phyloP scores from a whole-genome alignment of 1,140 invertebrate species.

The Rhynchophorus ferrugineus region DNA sequence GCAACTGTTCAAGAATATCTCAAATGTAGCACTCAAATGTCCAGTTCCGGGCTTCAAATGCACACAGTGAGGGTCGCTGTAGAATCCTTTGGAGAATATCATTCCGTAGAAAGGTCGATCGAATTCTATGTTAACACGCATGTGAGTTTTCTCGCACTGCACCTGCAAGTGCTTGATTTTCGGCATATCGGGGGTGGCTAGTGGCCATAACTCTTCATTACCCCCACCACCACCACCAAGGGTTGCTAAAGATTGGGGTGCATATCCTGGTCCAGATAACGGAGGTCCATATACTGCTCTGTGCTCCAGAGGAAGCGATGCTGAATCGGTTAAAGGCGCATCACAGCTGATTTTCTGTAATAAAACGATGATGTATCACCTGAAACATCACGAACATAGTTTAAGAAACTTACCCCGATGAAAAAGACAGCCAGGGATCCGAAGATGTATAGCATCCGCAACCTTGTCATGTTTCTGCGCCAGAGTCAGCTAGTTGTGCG shows the following conservation, averaged over 20 bases:
- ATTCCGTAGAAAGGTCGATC: constrained; percentile 92
- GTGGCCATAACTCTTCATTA: constrained; percentile 72
- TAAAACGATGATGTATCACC: constrained; percentile 10
- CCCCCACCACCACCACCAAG: constrained; percentile 31
- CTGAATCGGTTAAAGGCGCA: constrained; percentile 66
- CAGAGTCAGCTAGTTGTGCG: constrained; percentile 27
- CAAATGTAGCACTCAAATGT: constrained; percentile 81
- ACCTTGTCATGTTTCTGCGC: constrained; percentile 32
- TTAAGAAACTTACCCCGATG: constrained; percentile 29
- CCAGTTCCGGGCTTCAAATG: constrained; percentile 84
- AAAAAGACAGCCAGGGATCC: constrained; percentile 27
- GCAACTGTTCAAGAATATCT: constrained; percentile 85
- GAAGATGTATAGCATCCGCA: constrained; percentile 26
- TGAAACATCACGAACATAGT: neutral
- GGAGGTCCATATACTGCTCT: constrained; percentile 66
- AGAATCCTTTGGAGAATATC: constrained; percentile 91
- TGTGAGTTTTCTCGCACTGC: constrained; percentile 91
- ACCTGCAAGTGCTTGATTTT: constrained; percentile 89
- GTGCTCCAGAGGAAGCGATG: constrained; percentile 70
- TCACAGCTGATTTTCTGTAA: constrained; percentile 68
- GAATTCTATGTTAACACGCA: constrained; percentile 91
- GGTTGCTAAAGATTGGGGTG: constrained; percentile 44
- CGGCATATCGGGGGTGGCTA: constrained; percentile 76
- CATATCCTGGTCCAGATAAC: constrained; percentile 48
- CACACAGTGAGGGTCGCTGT: constrained; percentile 84